Conservation (phyloP, 2,113 vertebrate species). For the Urocolius indicus region DNA sequence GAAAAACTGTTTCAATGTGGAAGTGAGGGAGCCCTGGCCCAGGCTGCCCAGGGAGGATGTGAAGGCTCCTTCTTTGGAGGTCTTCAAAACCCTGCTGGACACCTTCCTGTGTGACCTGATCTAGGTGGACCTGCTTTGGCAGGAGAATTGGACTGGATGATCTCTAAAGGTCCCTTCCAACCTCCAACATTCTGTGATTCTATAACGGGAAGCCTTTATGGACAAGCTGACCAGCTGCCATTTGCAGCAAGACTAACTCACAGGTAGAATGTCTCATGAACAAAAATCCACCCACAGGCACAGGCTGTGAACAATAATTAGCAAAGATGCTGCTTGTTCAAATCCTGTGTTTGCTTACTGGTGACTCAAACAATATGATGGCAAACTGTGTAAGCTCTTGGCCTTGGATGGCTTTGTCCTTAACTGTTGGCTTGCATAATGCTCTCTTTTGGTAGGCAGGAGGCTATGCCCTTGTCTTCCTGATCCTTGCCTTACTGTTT, state of each 20-base stretch:
- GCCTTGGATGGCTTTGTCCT: background rate
- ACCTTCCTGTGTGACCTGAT: too few species aligned
- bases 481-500: background rate
- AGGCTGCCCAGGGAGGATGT: too few species aligned
- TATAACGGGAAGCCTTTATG: background rate
- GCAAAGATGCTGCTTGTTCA: background rate
- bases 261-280: background rate
- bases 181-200: too few species aligned
- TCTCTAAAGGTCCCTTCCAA: too few species aligned
- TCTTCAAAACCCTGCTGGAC: too few species aligned
- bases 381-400: background rate
- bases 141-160: too few species aligned
- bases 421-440: background rate
- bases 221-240: background rate
- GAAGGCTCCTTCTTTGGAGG: too few species aligned
- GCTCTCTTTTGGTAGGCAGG: background rate
- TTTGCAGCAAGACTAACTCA: background rate
- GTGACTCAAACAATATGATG: background rate
- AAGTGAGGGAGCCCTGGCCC: too few species aligned
- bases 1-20: too few species aligned
- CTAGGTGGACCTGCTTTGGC: too few species aligned
- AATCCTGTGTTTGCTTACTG: background rate
- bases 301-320: background rate
- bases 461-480: background rate
- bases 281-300: background rate